Base-by-base conservation (phyloP, 2,113 vertebrate species). In the Hydrochoerus hydrochaeris region DNA sequence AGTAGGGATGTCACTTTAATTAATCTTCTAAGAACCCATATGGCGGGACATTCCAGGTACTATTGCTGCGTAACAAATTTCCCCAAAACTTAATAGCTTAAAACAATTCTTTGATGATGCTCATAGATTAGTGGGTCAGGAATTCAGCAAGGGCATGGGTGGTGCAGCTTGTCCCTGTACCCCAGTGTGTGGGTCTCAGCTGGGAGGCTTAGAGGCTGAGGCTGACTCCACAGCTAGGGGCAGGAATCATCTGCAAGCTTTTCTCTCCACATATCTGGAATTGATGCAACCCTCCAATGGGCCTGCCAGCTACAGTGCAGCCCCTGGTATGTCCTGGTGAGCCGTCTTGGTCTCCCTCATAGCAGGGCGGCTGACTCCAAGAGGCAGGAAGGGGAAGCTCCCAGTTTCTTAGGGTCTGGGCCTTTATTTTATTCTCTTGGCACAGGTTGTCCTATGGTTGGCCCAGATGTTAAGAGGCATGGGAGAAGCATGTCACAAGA, bases 21-120 rank as follows among this genome's bases (percentile, higher is more conserved):
- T 60, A 22, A 78, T 95, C 92, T 93, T 63, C 63, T 81, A 49
- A 81, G 90, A 92, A 82, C 20, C 17, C 58, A 67, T 10, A 73
- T 35, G 26, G 82, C 46, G 62, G 88, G 94, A 80, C 91, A 19
- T 65, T 88, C 88, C 78, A 32, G 41, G 78, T 49, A 22, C 88
- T 86, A 69, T 24, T 63, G 63, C 84, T 80, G 49, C 35, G 7
- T 95, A 58, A 77, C 83, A 54, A 78, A 95, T 63, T n/a, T 82
- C 57, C 87, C 69, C 35, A 24, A 35, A 83, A 54, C 14, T 16
- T 67, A 30, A 62, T 73, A 88, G 52, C 82, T 54, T 62, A 41
- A 38, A 90, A 67, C 65, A 62, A 26, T 78, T 52, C 4, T 52
- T 85, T 58, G 62, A 20, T 92, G 54, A 57, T 71, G 65, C n/a